Evolutionary conservation across 2,797 vertebrate genomes (phyloP).

Genomic region (Hirundo rustica): DNA sequence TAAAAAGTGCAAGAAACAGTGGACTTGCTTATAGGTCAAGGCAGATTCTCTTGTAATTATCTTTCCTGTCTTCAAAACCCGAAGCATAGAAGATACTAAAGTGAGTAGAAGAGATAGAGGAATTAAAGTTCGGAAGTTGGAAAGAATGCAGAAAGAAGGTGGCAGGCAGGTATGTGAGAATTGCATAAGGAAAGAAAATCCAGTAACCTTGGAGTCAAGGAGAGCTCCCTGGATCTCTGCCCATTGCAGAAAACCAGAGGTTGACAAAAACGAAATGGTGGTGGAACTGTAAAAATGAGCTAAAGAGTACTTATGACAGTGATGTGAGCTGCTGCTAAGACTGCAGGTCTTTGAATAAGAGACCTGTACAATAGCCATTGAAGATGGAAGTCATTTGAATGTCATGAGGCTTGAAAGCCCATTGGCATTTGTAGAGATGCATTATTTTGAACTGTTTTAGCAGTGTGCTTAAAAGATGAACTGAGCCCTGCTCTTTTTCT

Average conservation of each 20-base stretch:
- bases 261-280: not conserved
- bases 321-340: not conserved
- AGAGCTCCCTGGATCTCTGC: conserved; percentile 15
- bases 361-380: not conserved
- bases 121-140: not conserved
- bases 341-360: not conserved
- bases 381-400: not conserved
- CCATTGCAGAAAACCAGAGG: not conserved
- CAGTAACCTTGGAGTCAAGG: conserved; percentile 30
- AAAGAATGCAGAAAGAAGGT: not conserved
- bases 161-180: not conserved
- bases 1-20: not conserved
- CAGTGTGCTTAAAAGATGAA: not conserved
- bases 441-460: not conserved
- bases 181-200: not conserved
- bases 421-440: not conserved
- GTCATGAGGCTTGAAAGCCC: not conserved
- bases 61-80: not conserved
- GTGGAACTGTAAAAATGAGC: not conserved
- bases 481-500: not conserved
- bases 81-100: not conserved
- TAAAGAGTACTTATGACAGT: not conserved
- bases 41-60: not conserved
- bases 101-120: not conserved
- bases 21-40: not conserved